Evolutionary conservation across 2,797 vertebrate genomes (phyloP).

Genomic region (Phataginus tetradactyla): DNA sequence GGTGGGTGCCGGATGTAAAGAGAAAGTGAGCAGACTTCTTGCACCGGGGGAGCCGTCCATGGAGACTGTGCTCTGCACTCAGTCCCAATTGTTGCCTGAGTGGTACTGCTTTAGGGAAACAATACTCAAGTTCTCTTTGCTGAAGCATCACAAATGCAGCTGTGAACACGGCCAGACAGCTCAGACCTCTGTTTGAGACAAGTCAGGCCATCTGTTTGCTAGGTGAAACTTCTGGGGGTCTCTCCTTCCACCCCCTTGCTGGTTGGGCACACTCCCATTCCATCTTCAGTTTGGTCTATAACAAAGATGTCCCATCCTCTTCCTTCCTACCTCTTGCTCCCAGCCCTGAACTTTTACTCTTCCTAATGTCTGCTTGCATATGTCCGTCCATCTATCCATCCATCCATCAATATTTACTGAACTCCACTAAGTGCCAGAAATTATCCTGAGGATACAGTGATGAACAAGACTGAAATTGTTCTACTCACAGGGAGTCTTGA

Average conservation of each 20-base stretch:
- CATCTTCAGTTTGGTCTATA: neutral
- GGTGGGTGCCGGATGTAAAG: too few species aligned
- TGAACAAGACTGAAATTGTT: neutral
- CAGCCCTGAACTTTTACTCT: neutral
- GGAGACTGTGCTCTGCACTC: neutral
- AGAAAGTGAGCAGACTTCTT: fast-evolving
- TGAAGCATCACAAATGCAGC: neutral
- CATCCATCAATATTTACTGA: neutral
- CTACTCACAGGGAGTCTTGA: neutral
- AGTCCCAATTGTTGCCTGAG: neutral
- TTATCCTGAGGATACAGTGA: neutral
- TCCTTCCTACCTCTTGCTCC: neutral
- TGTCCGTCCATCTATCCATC: neutral
- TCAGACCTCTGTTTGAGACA: too few species aligned
- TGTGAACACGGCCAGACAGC: neutral
- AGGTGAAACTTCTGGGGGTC: neutral
- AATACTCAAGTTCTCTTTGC: neutral
- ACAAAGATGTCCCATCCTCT: neutral
- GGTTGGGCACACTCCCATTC: too few species aligned
- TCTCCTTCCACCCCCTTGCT: neutral
- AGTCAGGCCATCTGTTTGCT: neutral
- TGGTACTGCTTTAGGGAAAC: neutral
- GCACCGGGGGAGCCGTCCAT: too few species aligned
- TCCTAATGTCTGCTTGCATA: neutral
- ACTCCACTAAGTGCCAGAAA: neutral